Evolutionary conservation across 2,113 vertebrate species (phyloP).

Genomic region (Lepisosteus osseus): DNA sequence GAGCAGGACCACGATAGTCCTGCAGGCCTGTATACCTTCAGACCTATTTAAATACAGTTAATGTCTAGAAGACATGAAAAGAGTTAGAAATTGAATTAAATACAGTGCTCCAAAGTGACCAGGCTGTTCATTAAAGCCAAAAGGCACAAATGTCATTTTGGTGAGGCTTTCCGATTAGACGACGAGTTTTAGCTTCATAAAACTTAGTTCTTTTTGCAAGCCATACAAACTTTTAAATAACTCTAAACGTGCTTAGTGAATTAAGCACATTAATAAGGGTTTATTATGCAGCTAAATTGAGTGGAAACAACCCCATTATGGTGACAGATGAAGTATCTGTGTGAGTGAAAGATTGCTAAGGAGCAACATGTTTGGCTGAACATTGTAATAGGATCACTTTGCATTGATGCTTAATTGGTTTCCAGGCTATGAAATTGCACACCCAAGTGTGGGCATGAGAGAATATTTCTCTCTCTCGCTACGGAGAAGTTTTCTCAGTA

Average conservation of each 20-base stretch:
- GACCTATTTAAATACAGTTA: neutral
- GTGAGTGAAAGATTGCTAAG: constrained; percentile 6
- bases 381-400: neutral
- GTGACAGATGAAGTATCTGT: constrained; percentile 1
- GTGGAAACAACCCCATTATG: neutral
- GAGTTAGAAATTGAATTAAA: constrained; percentile 30
- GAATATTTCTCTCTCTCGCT: neutral
- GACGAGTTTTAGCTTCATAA: constrained; percentile 21
- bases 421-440: neutral
- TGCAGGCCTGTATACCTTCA: constrained; percentile 2
- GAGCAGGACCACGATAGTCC: neutral
- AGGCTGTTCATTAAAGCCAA: constrained; percentile 28
- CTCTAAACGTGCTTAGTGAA: constrained; percentile 9
- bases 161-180: constrained; percentile 38
- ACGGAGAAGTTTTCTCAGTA: neutral
- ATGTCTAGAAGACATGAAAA: constrained; percentile 3
- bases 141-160: constrained; percentile 41
- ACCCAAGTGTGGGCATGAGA: neutral
- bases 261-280: constrained; percentile 8
- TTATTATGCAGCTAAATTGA: constrained; percentile 8
- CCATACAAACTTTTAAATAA: neutral
- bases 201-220: constrained; percentile 25
- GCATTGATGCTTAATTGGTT: neutral
- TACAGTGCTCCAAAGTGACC: constrained; percentile 18
- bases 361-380: neutral